Evolutionary conservation across 2,113 vertebrate species (phyloP), one percentile per base, ranked within the genome.

Genomic region (Cariama cristata): DNA sequence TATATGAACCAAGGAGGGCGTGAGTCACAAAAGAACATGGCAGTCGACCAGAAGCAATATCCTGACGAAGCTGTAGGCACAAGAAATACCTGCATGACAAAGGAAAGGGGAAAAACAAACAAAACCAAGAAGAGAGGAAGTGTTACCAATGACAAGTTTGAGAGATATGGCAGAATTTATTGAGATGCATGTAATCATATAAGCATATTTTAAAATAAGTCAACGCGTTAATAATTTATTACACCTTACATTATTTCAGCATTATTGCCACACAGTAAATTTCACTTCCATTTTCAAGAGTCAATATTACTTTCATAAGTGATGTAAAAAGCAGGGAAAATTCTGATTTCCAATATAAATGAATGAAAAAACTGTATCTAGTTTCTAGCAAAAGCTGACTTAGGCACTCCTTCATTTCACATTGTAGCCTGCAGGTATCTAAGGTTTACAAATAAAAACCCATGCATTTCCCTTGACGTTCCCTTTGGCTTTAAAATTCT

Each of bases 11-110:
- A 73, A 99, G 98, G 69, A 99, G 98, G 59, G 99, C 96, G 3
- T 99, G 98, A 62, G 99, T 99, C 96, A 99, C 98, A 88, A 99
- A 99, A 8, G 99, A 99, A 85, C 99, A 99, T 0, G 99, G 99
- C 91, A 99, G 97, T 11, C 98, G 98, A 22, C 99, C 99, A 45
- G 98, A 98, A 52, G 96, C 92, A 52, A 99, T 98, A 96, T 99
- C 99, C 95, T 99, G 98, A 50, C 99, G 98, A 63, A 99, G 98
- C 96, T 99, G 99, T 94, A 99, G 98, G 97, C 99, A 99, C 97
- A 99, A 91, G 92, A 98, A 99, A 80, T 99, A 99, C 97, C 99
- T 99, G 95, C 52, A 96, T 82, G 56, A 71, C 40, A 63, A 23
- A 79, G 58, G 58, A 71, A 58, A 30, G 53, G 11, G n/a, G 28